Conservation (phyloP, 2,888 invertebrate species). For the Dryomyza anilis region DNA sequence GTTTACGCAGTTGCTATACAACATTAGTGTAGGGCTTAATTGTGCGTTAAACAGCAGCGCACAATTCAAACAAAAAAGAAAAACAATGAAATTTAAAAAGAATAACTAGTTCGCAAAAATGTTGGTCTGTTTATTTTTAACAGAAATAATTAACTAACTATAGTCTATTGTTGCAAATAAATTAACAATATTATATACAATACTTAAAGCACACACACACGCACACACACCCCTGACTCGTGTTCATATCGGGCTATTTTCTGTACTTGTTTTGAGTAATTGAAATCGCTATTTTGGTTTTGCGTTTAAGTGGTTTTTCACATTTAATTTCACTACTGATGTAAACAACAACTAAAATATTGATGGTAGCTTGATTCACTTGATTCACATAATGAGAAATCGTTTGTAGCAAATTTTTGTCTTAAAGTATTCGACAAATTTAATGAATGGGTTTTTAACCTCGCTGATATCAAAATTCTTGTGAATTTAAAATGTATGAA, state of each 20-base stretch:
- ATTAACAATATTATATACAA: not conserved
- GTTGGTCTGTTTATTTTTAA: conserved; percentile 3
- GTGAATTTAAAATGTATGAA: no score
- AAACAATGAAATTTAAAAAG: not conserved
- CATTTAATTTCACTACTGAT: no score
- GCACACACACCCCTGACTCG: conserved; percentile 1
- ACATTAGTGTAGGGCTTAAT: not conserved
- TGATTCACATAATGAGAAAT: no score
- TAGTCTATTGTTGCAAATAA: not conserved
- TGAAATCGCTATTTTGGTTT: no score
- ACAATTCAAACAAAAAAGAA: not conserved
- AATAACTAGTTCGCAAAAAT: not conserved
- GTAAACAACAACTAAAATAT: no score
- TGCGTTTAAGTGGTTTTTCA: no score
- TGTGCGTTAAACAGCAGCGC: not conserved
- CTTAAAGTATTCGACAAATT: no score
- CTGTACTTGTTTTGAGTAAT: not conserved
- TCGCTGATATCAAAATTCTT: no score
- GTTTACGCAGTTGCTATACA: not conserved
- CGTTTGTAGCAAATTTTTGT: no score
- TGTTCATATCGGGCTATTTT: not conserved
- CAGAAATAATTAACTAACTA: conserved; percentile 3
- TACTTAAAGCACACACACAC: no score
- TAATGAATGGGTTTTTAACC: no score
- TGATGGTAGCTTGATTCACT: no score